A percentile compares a stretch with the other conserved stretches of the same genome.
These are phyloP conservation scores for Gnatocerus cornutus DNA, from an alignment of 2,888 invertebrate genomes.

Conservation along the genomic window DNA sequence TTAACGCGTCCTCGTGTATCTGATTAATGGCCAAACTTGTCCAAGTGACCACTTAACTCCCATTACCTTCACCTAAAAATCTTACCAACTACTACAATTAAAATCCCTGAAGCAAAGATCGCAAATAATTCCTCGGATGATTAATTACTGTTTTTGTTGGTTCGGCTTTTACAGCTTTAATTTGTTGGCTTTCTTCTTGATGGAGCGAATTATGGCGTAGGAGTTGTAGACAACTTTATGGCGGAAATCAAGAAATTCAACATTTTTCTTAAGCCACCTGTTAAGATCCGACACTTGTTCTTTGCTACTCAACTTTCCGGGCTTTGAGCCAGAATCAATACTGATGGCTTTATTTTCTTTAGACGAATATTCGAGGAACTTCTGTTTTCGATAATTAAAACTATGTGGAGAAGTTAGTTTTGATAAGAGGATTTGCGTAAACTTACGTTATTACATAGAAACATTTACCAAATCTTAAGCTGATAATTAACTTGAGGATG, in stretches of 20 bases:
- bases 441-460: no score
- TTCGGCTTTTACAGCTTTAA: not conserved
- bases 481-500: no score
- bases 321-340: constrained; percentile 25
- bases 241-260: not conserved
- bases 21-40: constrained; percentile 6
- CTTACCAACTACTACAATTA: not conserved
- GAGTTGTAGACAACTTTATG: not conserved
- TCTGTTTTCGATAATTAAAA: constrained; percentile 29
- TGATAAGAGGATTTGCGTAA: not conserved
- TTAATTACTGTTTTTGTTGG: not conserved
- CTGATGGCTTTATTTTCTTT: not conserved
- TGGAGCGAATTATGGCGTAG: no score
- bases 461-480: no score
- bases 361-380: not conserved
- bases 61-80: constrained; percentile 3
- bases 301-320: not conserved
- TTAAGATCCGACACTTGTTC: constrained; percentile 6
- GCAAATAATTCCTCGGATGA: not conserved
- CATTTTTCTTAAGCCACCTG: constrained; percentile 13
- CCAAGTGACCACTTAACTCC: constrained; percentile 6
- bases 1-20: not conserved
- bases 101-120: no score
- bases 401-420: not conserved
- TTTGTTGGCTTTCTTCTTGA: not conserved